Evolutionary conservation across 2,888 invertebrate genomes (phyloP).

Genomic region (Cryptophagus acutangulus): DNA sequence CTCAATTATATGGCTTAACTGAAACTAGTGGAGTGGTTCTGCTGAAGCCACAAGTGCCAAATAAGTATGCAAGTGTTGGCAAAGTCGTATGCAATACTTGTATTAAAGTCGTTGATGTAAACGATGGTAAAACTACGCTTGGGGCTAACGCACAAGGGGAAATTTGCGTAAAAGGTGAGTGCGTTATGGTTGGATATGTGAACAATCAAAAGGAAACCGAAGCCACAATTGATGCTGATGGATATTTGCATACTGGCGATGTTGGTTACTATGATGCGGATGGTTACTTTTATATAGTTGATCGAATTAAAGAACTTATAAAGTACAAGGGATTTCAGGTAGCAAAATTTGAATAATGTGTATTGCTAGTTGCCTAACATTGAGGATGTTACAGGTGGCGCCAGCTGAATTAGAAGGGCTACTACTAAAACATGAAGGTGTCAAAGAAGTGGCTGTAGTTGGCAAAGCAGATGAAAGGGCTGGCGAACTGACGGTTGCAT

Average conservation of each 20-base stretch:
- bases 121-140: slow-evolving; percentile 57
- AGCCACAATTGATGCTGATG: slow-evolving; percentile 61
- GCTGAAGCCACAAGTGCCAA: slow-evolving; percentile 37
- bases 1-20: slow-evolving; percentile 71
- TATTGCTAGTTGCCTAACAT: too few relatives aligned
- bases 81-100: slow-evolving; percentile 54
- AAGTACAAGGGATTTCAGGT: slow-evolving; percentile 82
- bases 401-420: slow-evolving; percentile 81
- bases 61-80: slow-evolving; percentile 58
- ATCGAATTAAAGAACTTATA: slow-evolving; percentile 80
- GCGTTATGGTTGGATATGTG: slow-evolving; percentile 64
- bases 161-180: slow-evolving; percentile 69
- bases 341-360: slow-evolving; percentile 6
- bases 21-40: slow-evolving; percentile 60
- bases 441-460: slow-evolving; percentile 75
- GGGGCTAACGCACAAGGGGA: slow-evolving; percentile 68
- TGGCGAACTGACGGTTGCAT: slow-evolving; percentile 69
- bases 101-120: slow-evolving; percentile 57
- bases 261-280: slow-evolving; percentile 73
- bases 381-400: slow-evolving; percentile 61
- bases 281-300: slow-evolving; percentile 71
- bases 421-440: slow-evolving; percentile 61
- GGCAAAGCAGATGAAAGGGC: slow-evolving; percentile 65
- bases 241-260: slow-evolving; percentile 74
- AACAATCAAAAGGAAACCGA: slow-evolving; percentile 60